These are phyloP conservation scores for Diachasma alloeum DNA, from an alignment of 1,140 invertebrate genomes.

Conservation along the genomic window DNA sequence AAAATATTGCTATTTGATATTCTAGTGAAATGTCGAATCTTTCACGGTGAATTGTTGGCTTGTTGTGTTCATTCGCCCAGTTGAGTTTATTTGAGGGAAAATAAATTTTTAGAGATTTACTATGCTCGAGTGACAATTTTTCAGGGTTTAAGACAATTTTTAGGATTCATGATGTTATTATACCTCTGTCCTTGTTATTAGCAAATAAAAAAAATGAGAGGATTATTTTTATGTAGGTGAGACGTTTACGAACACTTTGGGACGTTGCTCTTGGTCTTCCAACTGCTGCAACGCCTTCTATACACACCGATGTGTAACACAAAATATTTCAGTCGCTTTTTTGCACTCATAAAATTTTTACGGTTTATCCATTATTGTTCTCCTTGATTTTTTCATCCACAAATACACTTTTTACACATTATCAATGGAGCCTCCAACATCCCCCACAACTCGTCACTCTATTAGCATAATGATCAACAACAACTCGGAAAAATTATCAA, in stretches of 20 bases:
- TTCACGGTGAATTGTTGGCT: background rate
- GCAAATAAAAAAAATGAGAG: background rate
- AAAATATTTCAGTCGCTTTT: background rate
- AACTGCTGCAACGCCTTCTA: conserved; percentile 29
- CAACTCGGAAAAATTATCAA: background rate
- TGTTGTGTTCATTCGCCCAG: background rate
- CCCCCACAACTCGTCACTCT: background rate
- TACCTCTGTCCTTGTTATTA: background rate
- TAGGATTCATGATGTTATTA: too few species aligned
- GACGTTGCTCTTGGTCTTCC: conserved; percentile 22
- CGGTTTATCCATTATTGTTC: background rate
- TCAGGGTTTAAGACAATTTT: background rate
- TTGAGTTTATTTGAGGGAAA: background rate
- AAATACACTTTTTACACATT: too few species aligned
- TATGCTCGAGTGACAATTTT: background rate
- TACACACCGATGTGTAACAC: conserved; percentile 1
- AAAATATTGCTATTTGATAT: background rate
- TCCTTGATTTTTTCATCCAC: background rate
- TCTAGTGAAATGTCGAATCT: background rate
- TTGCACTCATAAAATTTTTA: background rate
- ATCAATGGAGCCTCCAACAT: too few species aligned
- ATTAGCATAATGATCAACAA: background rate
- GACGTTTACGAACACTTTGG: conserved; percentile 10
- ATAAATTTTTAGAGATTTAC: background rate
- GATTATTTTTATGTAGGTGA: background rate